These are phyloP conservation scores for Penaeus japonicus DNA, from an alignment of 1,140 invertebrate species.

Conservation along the genomic window DNA sequence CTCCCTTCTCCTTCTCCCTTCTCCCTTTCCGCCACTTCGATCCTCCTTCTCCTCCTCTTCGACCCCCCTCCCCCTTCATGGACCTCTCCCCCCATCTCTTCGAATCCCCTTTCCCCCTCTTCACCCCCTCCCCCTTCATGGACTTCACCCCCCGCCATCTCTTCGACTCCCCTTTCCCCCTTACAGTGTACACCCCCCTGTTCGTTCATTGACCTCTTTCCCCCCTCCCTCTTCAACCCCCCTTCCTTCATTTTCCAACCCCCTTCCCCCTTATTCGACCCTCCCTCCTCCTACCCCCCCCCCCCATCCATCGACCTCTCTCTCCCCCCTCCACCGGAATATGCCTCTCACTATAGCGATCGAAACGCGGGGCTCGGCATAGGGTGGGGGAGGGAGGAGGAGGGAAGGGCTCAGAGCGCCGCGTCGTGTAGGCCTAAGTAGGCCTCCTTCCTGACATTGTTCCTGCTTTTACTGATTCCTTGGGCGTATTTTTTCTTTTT, in stretches of 20 bases:
- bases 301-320: neutral
- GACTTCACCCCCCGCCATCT: neutral
- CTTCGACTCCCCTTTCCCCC: no score
- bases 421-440: no score
- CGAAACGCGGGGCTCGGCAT: neutral
- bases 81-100: neutral
- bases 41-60: neutral
- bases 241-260: neutral
- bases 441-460: no score
- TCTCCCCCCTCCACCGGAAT: neutral
- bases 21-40: neutral
- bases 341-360: neutral
- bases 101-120: neutral
- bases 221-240: neutral
- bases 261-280: neutral
- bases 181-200: no score
- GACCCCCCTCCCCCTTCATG: neutral
- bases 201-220: neutral
- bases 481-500: no score
- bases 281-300: neutral
- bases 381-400: no score
- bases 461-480: no score
- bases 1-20: neutral
- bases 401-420: no score
- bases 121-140: neutral